A percentile compares a stretch with the other conserved stretches of the same genome.
Evolutionary conservation across 2,888 invertebrate species (phyloP).

Genomic region (Notodonta ziczac): DNA sequence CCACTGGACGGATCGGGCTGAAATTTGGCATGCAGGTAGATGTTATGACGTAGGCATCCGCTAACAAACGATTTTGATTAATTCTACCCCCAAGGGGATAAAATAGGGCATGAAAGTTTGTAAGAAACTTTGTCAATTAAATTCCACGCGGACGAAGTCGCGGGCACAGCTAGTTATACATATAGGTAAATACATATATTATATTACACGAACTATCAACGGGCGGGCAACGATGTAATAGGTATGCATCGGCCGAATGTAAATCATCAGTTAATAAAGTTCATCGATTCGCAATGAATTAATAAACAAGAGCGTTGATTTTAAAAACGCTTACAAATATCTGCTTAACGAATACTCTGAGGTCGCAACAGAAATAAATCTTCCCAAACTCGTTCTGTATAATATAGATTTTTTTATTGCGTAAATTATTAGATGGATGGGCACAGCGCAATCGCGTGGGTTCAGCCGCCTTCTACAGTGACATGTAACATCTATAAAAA

Average conservation of each 20-base stretch:
- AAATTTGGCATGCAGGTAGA: too few species aligned
- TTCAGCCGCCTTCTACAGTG: conserved; percentile 45
- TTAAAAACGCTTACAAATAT: conserved; percentile 46
- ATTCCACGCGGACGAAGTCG: too few species aligned
- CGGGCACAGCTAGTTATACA: too few species aligned
- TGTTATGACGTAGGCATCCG: too few species aligned
- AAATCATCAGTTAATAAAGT: conserved; percentile 41
- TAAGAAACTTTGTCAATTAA: too few species aligned
- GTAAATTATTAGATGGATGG: conserved; percentile 58
- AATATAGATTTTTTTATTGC: conserved; percentile 57
- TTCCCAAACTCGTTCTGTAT: conserved; percentile 56
- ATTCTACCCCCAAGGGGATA: too few species aligned
- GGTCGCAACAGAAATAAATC: conserved; percentile 55
- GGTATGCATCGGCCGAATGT: conserved; percentile 31
- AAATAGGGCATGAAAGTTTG: too few species aligned
- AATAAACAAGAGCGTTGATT: conserved; percentile 44
- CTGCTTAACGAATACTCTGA: conserved; percentile 46
- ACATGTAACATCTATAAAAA: conserved; percentile 67
- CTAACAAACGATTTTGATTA: too few species aligned
- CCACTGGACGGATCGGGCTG: too few species aligned
- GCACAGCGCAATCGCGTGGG: conserved; percentile 61
- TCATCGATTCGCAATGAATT: conserved; percentile 35
- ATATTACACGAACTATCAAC: too few species aligned
- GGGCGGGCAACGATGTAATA: conserved; percentile 2
- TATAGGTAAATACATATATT: too few species aligned